phyloP scores from a whole-genome alignment of 2,888 invertebrate genomes.

The Metallyticus violacea region DNA sequence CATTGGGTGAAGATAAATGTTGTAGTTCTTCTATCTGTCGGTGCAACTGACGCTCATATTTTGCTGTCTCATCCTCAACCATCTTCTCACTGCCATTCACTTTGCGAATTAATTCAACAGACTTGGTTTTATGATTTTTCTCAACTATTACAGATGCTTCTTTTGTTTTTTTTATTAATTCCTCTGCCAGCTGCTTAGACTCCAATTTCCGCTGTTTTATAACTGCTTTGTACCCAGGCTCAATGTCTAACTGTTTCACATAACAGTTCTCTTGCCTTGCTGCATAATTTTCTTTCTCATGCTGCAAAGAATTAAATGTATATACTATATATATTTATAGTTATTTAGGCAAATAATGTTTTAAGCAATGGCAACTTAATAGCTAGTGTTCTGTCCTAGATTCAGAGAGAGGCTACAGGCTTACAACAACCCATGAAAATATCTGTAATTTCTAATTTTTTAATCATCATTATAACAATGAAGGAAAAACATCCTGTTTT shows the following conservation, averaged over 20 bases:
- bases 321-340: too few relatives aligned
- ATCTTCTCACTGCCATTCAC: background rate
- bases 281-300: background rate
- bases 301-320: background rate
- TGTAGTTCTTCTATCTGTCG: constrained; percentile 7
- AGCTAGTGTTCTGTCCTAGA: too few relatives aligned
- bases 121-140: background rate
- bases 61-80: constrained; percentile 4
- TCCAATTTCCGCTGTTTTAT: constrained; percentile 15
- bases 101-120: background rate
- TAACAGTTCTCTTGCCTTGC: background rate
- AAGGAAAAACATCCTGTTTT: too few relatives aligned
- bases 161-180: constrained; percentile 2
- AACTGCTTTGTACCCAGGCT: background rate
- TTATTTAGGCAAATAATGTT: too few relatives aligned
- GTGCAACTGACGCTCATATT: background rate
- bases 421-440: too few relatives aligned
- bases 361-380: too few relatives aligned
- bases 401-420: too few relatives aligned
- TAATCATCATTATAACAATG: too few relatives aligned
- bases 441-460: too few relatives aligned
- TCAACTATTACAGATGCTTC: background rate
- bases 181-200: constrained; percentile 18
- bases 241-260: background rate
- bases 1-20: constrained; percentile 13